Base-by-base conservation (phyloP, 2,113 vertebrate genomes). In the Myodes glareolus region DNA sequence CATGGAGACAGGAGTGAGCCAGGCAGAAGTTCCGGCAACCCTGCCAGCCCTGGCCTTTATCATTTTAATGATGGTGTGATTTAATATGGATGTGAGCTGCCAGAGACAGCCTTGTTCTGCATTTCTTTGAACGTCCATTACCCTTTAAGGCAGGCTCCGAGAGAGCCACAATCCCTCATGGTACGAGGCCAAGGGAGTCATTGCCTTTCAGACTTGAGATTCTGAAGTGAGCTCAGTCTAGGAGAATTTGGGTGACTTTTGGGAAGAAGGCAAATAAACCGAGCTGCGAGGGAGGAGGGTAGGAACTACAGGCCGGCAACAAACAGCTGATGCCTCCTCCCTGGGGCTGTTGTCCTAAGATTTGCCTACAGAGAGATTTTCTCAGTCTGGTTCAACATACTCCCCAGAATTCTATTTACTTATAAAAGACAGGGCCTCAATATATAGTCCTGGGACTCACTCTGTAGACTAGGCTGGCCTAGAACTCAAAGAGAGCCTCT, bases 111-210 rank as follows among this genome's bases (percentile, higher is more conserved):
- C 50, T 39, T 1, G 1, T 2, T 63, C 92, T 65, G 50, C 23
- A 0, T 29, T 21, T 67, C 70, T 45, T 9, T 21, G 50, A 33
- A 7, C 0, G 5, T 3, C 25, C 17, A 1, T 68, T 94, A 29
- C 97, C 88, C 96, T 87, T 63, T 65, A 80, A 93, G 93, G 58
- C 61, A 4, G 31, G 47, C 88, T 88, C 75, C 42, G 80, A 55
- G 68, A 58, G 81, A 47, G 7, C 39, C 61, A 4, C 7, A 1
- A 0, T 5, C 55, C 78, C 75, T 67, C 17, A 19, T 31, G 7
- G 36, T 6, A 3, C 1, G 36, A 72, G 10, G 33, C 77, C 73
- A 19, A 42, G 50, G 78, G 81, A 78, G 11, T 42, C 58, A 8
- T 31, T 19, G 78, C 67, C 47, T n/a, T 23, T 12, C 58, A 9